Conservation (phyloP, 1,140 invertebrate genomes). For the Drosophila leontia region DNA sequence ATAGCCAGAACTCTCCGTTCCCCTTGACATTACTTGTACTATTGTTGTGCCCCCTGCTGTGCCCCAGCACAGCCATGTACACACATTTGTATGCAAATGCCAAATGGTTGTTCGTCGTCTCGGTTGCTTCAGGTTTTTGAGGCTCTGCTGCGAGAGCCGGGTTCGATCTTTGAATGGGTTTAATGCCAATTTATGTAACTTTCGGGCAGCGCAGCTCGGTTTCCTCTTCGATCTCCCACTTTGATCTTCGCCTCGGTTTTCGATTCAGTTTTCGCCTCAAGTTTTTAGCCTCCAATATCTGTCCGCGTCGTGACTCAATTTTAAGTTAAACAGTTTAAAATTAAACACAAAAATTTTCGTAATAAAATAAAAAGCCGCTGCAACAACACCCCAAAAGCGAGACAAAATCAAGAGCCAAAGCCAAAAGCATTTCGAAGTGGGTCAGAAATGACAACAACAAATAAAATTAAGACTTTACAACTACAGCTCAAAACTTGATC, state of each 20-base stretch:
- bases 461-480: constrained; percentile 33
- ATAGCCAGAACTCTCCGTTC: too few species aligned
- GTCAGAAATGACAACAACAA: constrained; percentile 58
- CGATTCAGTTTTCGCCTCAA: constrained; percentile 6
- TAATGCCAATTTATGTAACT: constrained; percentile 83
- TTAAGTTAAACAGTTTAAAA: constrained; percentile 80
- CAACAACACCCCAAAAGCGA: too few species aligned
- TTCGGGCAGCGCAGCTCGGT: constrained; percentile 55
- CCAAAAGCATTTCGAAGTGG: constrained; percentile 48
- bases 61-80: neutral
- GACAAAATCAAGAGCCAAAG: constrained; percentile 22
- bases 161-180: constrained; percentile 70
- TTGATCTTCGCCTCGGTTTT: constrained; percentile 22
- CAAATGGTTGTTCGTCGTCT: constrained; percentile 70
- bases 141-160: constrained; percentile 13
- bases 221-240: constrained; percentile 23
- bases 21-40: constrained; percentile 1
- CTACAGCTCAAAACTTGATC: constrained; percentile 43
- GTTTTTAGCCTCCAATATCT: constrained; percentile 3
- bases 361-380: constrained; percentile 63
- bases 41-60: constrained; percentile 5
- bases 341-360: constrained; percentile 74
- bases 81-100: constrained; percentile 70
- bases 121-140: constrained; percentile 60
- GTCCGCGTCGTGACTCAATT: constrained; percentile 69